Percentiles rank a stretch among this genome's conserved stretches.
phyloP scores from a whole-genome alignment of 2,888 invertebrate species.

The Folsomia candida region DNA sequence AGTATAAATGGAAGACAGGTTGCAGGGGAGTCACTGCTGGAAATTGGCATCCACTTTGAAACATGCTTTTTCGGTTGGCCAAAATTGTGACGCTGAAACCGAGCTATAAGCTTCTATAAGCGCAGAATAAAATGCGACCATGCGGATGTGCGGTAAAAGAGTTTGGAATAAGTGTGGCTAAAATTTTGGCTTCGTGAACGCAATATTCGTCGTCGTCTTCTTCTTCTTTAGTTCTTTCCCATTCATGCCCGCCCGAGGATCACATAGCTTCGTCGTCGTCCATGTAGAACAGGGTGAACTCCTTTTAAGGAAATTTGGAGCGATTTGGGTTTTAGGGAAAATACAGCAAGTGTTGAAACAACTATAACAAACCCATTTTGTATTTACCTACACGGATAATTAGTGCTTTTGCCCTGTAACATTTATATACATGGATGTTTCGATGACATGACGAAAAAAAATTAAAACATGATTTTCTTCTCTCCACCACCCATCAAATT shows the following conservation, averaged over 20 bases:
- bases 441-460: background rate
- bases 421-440: background rate
- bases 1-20: constrained; percentile 3
- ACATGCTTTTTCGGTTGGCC: constrained; percentile 9
- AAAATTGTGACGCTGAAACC: constrained; percentile 6
- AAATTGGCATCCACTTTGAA: constrained; percentile 16
- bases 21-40: background rate
- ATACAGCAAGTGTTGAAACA: background rate
- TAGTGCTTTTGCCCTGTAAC: background rate
- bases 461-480: background rate
- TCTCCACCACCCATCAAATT: background rate
- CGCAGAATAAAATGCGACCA: background rate
- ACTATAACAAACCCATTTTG: background rate
- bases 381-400: background rate
- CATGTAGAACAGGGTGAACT: no score
- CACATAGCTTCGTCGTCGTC: no score
- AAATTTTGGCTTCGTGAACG: background rate
- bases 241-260: no score
- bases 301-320: constrained; percentile 5
- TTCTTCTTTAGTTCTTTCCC: no score
- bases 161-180: background rate
- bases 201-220: no score
- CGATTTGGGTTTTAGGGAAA: background rate
- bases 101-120: background rate
- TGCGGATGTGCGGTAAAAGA: background rate